Conservation (phyloP, 1,140 invertebrate species). For the Nephotettix cincticeps region DNA sequence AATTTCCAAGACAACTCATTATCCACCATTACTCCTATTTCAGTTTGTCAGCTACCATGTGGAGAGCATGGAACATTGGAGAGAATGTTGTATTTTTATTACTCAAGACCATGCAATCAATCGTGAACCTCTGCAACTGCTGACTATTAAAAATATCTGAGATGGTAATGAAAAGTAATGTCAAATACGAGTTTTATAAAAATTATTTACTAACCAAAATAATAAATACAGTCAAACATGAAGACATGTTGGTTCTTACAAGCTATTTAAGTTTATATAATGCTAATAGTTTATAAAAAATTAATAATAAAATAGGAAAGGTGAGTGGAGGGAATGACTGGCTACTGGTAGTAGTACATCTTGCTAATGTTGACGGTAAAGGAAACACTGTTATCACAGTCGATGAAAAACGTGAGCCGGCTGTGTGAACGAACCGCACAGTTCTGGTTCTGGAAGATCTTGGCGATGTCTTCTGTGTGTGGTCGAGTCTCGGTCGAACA, state of each 20-base stretch:
- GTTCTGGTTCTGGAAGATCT: not conserved
- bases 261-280: conserved; percentile 28
- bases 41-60: no score
- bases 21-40: no score
- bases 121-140: no score
- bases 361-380: conserved; percentile 12
- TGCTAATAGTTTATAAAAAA: not conserved
- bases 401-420: not conserved
- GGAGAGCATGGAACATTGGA: no score
- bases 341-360: conserved; percentile 17
- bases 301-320: conserved; percentile 1
- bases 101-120: no score
- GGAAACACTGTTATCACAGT: not conserved
- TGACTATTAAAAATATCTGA: no score
- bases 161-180: no score
- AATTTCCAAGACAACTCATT: no score
- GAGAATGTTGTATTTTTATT: no score
- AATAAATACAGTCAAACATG: no score
- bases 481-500: conserved; percentile 7
- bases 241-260: conserved; percentile 19
- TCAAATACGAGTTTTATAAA: no score
- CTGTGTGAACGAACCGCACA: not conserved
- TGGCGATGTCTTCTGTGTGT: not conserved
- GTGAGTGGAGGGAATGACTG: not conserved
- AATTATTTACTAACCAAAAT: no score